Evolutionary conservation across 2,888 invertebrate species (phyloP).

Genomic region (Drosophila ustulata): DNA sequence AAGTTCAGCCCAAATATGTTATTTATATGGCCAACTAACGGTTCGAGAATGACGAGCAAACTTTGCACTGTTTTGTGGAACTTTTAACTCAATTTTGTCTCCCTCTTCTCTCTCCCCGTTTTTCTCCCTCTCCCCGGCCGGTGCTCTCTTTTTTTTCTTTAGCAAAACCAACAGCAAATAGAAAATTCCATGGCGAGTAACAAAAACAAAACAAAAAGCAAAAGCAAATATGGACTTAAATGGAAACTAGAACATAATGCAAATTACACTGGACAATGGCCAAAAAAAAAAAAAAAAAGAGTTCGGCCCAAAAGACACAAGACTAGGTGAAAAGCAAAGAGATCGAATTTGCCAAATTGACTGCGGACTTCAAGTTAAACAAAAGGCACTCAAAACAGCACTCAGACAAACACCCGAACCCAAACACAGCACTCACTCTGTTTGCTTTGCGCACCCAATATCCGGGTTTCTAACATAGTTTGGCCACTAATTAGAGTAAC

Average conservation of each 20-base stretch:
- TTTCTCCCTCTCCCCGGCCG: background rate
- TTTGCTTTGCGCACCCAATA: background rate
- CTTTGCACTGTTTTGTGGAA: slow-evolving; percentile 56
- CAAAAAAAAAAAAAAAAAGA: slow-evolving; percentile 32
- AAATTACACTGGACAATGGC: slow-evolving; percentile 65
- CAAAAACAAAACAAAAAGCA: slow-evolving; percentile 31
- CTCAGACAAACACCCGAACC: background rate
- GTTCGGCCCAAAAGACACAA: slow-evolving; percentile 27
- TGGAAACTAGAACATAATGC: slow-evolving; percentile 67
- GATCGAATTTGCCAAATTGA: slow-evolving; percentile 42
- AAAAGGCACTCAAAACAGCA: slow-evolving; percentile 9
- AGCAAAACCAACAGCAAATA: slow-evolving; percentile 54
- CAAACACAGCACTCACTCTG: background rate
- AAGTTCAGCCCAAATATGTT: slow-evolving; percentile 59
- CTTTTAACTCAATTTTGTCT: slow-evolving; percentile 33
- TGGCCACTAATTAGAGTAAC: background rate
- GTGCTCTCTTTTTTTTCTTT: slow-evolving; percentile 27
- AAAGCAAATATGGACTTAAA: slow-evolving; percentile 56
- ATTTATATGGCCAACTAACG: slow-evolving; percentile 73
- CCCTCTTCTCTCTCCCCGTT: background rate
- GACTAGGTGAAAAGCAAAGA: slow-evolving; percentile 30
- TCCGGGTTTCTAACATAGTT: background rate
- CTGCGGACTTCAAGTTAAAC: slow-evolving; percentile 2
- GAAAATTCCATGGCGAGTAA: slow-evolving; percentile 47
- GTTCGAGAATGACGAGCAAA: slow-evolving; percentile 57